Evolutionary conservation across 2,888 invertebrate genomes (phyloP).

Genomic region (Ametastegia equiseti): DNA sequence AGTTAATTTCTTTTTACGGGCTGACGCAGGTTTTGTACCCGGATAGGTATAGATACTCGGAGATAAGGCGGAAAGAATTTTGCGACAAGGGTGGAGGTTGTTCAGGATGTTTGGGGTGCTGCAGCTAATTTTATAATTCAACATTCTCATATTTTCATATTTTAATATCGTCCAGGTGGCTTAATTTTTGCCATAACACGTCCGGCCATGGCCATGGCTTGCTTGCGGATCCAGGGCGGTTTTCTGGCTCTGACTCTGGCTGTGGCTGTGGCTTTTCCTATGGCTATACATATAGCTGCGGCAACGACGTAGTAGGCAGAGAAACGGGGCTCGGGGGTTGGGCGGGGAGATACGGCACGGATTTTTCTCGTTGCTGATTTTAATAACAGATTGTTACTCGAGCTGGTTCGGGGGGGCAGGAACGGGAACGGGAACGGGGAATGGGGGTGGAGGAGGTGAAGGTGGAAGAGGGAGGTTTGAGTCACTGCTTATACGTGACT

Average conservation of each 20-base stretch:
- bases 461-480: conserved; percentile 58
- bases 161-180: conserved; percentile 70
- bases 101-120: no score
- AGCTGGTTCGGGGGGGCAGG: conserved; percentile 52
- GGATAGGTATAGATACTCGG: neutral
- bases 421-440: conserved; percentile 46
- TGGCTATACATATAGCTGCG: no score
- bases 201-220: conserved; percentile 59
- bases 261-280: no score
- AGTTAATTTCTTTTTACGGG: conserved; percentile 21
- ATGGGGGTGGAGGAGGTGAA: conserved; percentile 44
- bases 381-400: conserved; percentile 73
- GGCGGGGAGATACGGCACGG: conserved; percentile 73
- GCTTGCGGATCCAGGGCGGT: neutral
- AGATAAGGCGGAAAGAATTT: conserved; percentile 15
- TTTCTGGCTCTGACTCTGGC: neutral
- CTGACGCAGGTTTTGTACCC: neutral
- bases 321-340: conserved; percentile 50
- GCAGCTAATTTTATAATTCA: conserved; percentile 71
- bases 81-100: conserved; percentile 12
- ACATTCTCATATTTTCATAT: conserved; percentile 69
- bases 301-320: conserved; percentile 15
- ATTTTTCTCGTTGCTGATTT: conserved; percentile 76
- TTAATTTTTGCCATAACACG: conserved; percentile 75
- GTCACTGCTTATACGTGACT: conserved; percentile 74